These are phyloP conservation scores for Lateolabrax maculatus DNA, from an alignment of 2,797 vertebrate genomes.

Conservation along the genomic window DNA sequence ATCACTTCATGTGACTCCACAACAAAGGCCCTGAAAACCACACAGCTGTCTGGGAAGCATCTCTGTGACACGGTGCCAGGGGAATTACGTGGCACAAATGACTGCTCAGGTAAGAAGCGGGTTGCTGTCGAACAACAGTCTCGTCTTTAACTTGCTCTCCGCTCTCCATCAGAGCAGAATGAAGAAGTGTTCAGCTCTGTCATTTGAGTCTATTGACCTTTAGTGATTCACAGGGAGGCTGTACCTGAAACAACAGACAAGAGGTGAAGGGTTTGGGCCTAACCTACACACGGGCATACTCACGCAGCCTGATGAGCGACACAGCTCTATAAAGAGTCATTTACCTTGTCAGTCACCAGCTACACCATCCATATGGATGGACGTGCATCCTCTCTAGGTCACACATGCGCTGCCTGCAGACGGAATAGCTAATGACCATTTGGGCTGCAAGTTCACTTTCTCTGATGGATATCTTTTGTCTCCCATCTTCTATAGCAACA, in stretches of 20 bases:
- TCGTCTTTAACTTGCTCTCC: slow-evolving; percentile 64
- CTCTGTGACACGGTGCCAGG: slow-evolving; percentile 66
- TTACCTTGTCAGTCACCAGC: slow-evolving; percentile 63
- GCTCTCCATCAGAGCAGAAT: slow-evolving; percentile 69
- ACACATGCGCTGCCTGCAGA: slow-evolving; percentile 58
- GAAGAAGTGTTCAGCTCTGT: slow-evolving; percentile 69
- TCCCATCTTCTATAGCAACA: slow-evolving; percentile 10
- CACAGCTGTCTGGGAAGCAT: slow-evolving; percentile 58
- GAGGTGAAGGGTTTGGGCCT: slow-evolving; percentile 68
- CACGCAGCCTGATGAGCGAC: slow-evolving; percentile 46
- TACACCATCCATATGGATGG: slow-evolving; percentile 70
- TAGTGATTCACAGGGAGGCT: slow-evolving; percentile 64
- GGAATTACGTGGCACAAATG: slow-evolving; percentile 71
- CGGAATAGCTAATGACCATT: slow-evolving; percentile 36
- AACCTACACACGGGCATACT: slow-evolving; percentile 51
- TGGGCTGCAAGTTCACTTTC: slow-evolving; percentile 35
- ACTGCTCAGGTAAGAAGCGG: slow-evolving; percentile 62
- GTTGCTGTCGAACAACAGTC: slow-evolving; percentile 56
- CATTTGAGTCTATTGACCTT: slow-evolving; percentile 81
- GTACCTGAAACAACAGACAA: slow-evolving; percentile 66
- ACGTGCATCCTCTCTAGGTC: slow-evolving; percentile 58
- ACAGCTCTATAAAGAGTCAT: slow-evolving; percentile 70
- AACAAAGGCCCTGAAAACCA: slow-evolving; percentile 59
- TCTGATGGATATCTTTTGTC: slow-evolving; percentile 35
- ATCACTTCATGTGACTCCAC: slow-evolving; percentile 73